Percentiles rank a stretch among this genome's conserved stretches.
Conservation (phyloP, 2,113 vertebrate species). For the Oplegnathus fasciatus region DNA sequence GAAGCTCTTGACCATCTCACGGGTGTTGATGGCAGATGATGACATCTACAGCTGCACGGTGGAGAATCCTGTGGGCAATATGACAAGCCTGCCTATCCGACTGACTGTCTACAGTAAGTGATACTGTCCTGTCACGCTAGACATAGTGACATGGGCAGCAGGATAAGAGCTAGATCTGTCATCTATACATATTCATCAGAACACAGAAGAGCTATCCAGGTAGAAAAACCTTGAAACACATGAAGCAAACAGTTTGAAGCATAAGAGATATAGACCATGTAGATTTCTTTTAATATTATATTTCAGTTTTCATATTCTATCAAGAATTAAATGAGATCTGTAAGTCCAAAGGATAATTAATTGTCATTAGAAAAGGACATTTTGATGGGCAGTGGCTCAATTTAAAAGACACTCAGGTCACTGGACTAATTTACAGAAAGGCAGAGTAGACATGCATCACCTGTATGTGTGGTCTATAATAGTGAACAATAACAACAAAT, state of each 20-base stretch:
- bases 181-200: neutral
- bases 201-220: neutral
- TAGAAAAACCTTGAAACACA: neutral
- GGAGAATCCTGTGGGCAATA: constrained; percentile 92
- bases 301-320: neutral
- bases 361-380: too few species aligned
- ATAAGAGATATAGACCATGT: too few species aligned
- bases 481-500: too few species aligned
- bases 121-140: neutral
- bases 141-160: neutral
- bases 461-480: too few species aligned
- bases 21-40: constrained; percentile 91
- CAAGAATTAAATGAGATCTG: neutral
- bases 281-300: neutral
- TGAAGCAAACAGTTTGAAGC: too few species aligned
- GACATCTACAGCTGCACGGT: constrained; percentile 93
- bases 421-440: too few species aligned
- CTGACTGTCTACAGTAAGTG: constrained; percentile 93
- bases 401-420: too few species aligned
- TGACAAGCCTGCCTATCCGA: constrained; percentile 89
- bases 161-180: neutral
- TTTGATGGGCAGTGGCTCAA: too few species aligned
- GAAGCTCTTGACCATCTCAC: constrained; percentile 92
- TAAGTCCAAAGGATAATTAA: too few species aligned
- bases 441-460: too few species aligned